These are phyloP conservation scores for Triplophysa siluroides DNA, from an alignment of 2,113 vertebrate genomes.

Conservation along the genomic window DNA sequence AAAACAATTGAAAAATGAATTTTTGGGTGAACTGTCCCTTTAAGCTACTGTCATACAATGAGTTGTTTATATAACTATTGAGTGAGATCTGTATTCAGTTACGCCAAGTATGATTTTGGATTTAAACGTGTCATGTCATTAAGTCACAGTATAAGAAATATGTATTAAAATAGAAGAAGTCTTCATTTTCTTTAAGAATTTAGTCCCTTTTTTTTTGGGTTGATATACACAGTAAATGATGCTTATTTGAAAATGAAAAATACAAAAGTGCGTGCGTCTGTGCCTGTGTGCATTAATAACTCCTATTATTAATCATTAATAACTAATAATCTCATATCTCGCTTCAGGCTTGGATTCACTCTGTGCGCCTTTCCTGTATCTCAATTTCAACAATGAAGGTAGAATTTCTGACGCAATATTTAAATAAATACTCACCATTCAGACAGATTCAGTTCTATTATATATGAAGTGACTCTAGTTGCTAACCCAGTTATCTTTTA, in stretches of 20 bases:
- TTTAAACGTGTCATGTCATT: too few relatives aligned
- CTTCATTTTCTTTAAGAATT: background rate
- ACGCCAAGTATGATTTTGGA: too few relatives aligned
- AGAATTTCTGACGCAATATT: slow-evolving; percentile 36
- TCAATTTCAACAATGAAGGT: slow-evolving; percentile 99
- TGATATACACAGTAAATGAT: too few relatives aligned
- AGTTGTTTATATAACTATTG: too few relatives aligned
- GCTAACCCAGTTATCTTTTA: background rate
- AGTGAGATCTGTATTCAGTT: too few relatives aligned
- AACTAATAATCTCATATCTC: too few relatives aligned
- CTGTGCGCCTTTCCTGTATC: slow-evolving; percentile 94
- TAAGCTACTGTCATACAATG: too few relatives aligned
- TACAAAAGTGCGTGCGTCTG: background rate
- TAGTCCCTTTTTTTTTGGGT: background rate
- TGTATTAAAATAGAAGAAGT: background rate
- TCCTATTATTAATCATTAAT: too few relatives aligned
- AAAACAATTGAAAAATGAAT: too few relatives aligned
- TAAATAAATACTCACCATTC: background rate
- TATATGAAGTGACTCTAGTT: slow-evolving; percentile 11
- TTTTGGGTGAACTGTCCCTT: too few relatives aligned
- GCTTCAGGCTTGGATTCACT: slow-evolving; percentile 92
- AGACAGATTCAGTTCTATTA: background rate
- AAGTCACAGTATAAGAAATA: background rate
- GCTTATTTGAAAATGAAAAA: too few relatives aligned
- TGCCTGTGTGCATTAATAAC: background rate